Percentiles rank a stretch among this genome's conserved stretches.
These are phyloP conservation scores for Lampris incognitus DNA, from an alignment of 2,113 vertebrate species.

Conservation along the genomic window DNA sequence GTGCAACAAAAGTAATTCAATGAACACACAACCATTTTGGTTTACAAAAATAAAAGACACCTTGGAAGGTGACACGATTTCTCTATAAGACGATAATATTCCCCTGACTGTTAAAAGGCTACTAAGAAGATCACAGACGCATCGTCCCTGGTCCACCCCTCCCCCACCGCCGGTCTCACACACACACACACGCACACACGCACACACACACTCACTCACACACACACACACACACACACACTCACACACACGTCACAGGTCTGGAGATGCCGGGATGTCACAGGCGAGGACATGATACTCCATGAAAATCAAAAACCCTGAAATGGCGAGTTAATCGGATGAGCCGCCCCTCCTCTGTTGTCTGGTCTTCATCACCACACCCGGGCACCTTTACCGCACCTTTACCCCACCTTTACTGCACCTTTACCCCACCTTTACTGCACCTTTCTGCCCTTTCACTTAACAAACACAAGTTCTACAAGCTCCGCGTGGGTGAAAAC, in stretches of 20 bases:
- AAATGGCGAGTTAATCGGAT: constrained; percentile 43
- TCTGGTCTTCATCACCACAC: background rate
- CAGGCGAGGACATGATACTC: constrained; percentile 65
- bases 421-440: constrained; percentile 19
- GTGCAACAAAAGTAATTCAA: constrained; percentile 69
- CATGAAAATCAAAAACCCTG: constrained; percentile 64
- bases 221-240: constrained; percentile 28
- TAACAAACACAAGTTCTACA: background rate
- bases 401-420: constrained; percentile 35
- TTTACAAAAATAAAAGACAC: constrained; percentile 79
- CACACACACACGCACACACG: constrained; percentile 35
- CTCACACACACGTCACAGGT: constrained; percentile 49
- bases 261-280: constrained; percentile 64
- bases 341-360: background rate
- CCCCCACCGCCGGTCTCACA: constrained; percentile 27
- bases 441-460: constrained; percentile 39
- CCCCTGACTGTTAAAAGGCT: constrained; percentile 65
- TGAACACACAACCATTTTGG: constrained; percentile 75
- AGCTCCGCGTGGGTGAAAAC: background rate
- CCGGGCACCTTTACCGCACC: constrained; percentile 16
- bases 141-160: constrained; percentile 31
- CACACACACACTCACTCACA: constrained; percentile 19
- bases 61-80: constrained; percentile 63
- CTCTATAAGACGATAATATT: constrained; percentile 71
- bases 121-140: constrained; percentile 43